These are phyloP conservation scores for Petrolisthes cinctipes DNA, from an alignment of 2,888 invertebrate species.

Conservation along the genomic window DNA sequence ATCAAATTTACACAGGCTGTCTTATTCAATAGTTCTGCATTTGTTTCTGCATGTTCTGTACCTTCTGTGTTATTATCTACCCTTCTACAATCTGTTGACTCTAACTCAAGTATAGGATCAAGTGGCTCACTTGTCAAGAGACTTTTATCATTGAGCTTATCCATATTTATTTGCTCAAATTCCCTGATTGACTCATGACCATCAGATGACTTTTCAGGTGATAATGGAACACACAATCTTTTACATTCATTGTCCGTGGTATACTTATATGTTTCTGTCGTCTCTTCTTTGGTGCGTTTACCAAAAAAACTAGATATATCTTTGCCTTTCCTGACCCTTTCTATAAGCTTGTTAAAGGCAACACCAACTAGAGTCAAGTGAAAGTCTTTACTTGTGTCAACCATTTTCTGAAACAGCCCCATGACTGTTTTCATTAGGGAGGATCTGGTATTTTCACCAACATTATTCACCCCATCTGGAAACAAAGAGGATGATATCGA, in stretches of 20 bases:
- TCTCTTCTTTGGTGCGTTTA: constrained; percentile 13
- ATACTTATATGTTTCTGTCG: background rate
- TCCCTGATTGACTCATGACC: background rate
- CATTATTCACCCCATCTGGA: constrained; percentile 71
- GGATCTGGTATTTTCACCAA: constrained; percentile 69
- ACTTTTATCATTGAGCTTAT: background rate
- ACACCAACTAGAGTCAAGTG: constrained; percentile 85
- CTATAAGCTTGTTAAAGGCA: constrained; percentile 85
- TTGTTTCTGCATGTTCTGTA: too few species aligned
- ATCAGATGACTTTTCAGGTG: background rate
- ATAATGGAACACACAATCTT: background rate
- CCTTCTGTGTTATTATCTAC: too few species aligned
- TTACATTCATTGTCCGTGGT: background rate
- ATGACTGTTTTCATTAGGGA: constrained; percentile 64
- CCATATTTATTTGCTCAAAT: background rate
- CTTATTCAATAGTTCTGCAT: too few species aligned
- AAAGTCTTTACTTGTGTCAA: constrained; percentile 75
- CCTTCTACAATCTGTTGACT: too few species aligned
- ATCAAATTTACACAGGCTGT: background rate
- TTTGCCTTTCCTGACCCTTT: constrained; percentile 67
- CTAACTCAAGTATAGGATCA: too few species aligned
- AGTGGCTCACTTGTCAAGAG: too few species aligned
- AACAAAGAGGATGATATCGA: constrained; percentile 78
- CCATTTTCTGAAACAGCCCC: constrained; percentile 66
- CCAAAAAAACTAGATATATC: constrained; percentile 46